Evolutionary conservation across 2,888 invertebrate species (phyloP).

Genomic region (Perizoma affinitatum): DNA sequence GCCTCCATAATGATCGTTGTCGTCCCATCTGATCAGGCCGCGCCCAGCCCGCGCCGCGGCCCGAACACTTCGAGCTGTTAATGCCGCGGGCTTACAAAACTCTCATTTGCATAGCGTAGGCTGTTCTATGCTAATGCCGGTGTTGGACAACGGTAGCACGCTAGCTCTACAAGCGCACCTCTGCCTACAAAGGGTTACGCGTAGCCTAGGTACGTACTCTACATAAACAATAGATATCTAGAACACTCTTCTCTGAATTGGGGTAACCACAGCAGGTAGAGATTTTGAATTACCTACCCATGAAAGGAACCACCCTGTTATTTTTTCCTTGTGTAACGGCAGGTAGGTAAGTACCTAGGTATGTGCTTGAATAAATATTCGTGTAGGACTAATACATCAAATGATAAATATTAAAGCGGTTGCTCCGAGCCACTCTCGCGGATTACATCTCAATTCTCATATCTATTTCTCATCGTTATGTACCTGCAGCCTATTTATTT

Average conservation of each 20-base stretch:
- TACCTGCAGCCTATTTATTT: slow-evolving; percentile 32
- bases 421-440: slow-evolving; percentile 49
- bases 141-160: slow-evolving; percentile 28
- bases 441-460: slow-evolving; percentile 59
- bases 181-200: not conserved
- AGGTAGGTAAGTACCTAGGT: slow-evolving; percentile 31
- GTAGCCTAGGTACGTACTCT: too few relatives aligned
- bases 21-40: too few relatives aligned
- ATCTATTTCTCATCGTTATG: slow-evolving; percentile 49
- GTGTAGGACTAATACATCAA: slow-evolving; percentile 44
- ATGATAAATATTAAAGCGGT: slow-evolving; percentile 53
- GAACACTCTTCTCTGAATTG: too few relatives aligned
- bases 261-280: slow-evolving; percentile 1
- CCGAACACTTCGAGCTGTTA: slow-evolving; percentile 1
- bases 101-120: slow-evolving; percentile 48
- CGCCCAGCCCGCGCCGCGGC: too few relatives aligned
- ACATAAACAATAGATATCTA: too few relatives aligned
- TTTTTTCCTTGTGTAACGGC: slow-evolving; percentile 21
- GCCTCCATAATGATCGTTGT: too few relatives aligned
- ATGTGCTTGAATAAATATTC: slow-evolving; percentile 43
- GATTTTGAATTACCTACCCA: slow-evolving; percentile 4
- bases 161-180: slow-evolving; percentile 18
- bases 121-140: slow-evolving; percentile 50
- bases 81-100: slow-evolving; percentile 35
- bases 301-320: slow-evolving; percentile 15